These are phyloP conservation scores for Drosophila ezoana DNA, from an alignment of 2,888 invertebrate genomes.

Conservation along the genomic window DNA sequence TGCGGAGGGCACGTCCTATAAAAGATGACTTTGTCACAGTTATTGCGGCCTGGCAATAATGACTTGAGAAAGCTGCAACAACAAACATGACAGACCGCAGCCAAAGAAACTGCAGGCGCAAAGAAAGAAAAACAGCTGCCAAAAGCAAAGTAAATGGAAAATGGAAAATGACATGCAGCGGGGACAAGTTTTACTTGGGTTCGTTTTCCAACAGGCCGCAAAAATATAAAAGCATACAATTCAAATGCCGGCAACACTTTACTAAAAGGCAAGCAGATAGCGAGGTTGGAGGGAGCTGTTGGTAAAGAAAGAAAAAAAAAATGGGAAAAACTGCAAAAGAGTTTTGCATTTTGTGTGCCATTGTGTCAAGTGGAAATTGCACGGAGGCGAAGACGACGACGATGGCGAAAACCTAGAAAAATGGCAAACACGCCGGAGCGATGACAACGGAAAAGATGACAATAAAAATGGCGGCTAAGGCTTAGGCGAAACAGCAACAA, in stretches of 20 bases:
- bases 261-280: conserved; percentile 42
- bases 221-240: conserved; percentile 58
- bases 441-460: conserved; percentile 74
- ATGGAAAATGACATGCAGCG: conserved; percentile 64
- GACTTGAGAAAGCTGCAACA: conserved; percentile 63
- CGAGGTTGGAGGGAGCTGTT: not conserved
- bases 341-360: conserved; percentile 82
- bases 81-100: conserved; percentile 29
- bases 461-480: conserved; percentile 74
- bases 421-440: conserved; percentile 64
- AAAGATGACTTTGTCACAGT: conserved; percentile 73
- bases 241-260: conserved; percentile 70
- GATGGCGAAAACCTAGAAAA: conserved; percentile 60
- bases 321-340: conserved; percentile 45
- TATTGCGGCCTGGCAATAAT: conserved; percentile 71
- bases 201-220: conserved; percentile 40
- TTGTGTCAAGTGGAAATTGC: conserved; percentile 82
- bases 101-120: conserved; percentile 32
- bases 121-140: conserved; percentile 58
- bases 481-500: conserved; percentile 35
- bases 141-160: conserved; percentile 61
- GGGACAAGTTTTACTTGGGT: conserved; percentile 43
- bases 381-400: conserved; percentile 33
- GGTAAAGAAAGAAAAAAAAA: conserved; percentile 18
- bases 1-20: conserved; percentile 43